Evolutionary conservation across 2,113 vertebrate genomes (phyloP).

Genomic region (Pseudolaguvia tuberculata): DNA sequence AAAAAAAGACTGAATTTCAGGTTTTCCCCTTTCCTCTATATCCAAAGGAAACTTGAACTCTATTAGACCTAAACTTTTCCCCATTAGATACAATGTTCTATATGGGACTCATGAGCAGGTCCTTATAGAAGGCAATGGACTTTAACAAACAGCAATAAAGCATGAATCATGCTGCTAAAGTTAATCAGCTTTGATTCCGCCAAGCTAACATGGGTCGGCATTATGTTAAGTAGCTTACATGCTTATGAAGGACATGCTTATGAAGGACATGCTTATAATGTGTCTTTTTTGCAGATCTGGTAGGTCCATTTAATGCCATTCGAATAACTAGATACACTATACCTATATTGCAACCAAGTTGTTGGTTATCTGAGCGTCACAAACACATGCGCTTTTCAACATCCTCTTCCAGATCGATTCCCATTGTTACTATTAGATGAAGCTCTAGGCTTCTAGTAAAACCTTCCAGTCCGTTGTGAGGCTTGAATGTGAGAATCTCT

Average conservation of each 20-base stretch:
- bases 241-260: background rate
- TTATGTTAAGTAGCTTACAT: slow-evolving; percentile 11
- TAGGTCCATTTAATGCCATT: background rate
- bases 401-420: too few relatives aligned
- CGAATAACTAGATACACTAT: too few relatives aligned
- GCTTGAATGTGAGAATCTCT: too few relatives aligned
- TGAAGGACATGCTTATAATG: too few relatives aligned
- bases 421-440: too few relatives aligned
- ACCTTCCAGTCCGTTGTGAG: too few relatives aligned
- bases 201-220: background rate
- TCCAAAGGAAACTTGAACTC: background rate
- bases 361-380: too few relatives aligned
- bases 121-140: background rate
- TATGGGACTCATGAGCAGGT: background rate
- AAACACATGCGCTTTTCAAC: too few relatives aligned
- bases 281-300: background rate
- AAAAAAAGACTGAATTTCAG: too few relatives aligned
- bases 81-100: too few relatives aligned
- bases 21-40: background rate
- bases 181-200: background rate
- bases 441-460: too few relatives aligned
- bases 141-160: background rate
- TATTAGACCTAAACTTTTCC: background rate
- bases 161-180: background rate
- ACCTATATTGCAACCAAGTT: too few relatives aligned